Base-by-base conservation (phyloP, 2,113 vertebrate genomes). In the Athene cunicularia region DNA sequence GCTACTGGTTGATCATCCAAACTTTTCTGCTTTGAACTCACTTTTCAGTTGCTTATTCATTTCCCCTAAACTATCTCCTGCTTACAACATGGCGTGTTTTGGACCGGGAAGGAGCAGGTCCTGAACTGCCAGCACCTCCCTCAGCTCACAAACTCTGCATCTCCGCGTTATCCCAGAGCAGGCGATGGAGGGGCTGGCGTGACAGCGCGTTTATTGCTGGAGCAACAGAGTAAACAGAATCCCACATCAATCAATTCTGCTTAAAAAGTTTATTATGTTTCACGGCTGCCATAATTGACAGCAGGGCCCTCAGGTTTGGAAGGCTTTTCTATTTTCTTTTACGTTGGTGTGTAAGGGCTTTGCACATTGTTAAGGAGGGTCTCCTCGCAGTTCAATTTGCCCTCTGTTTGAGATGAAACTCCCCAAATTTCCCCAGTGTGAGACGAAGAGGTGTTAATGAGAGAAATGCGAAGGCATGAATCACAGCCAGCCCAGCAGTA, bases 381-480 rank as follows among this genome's bases (percentile, higher is more conserved):
- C 91, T 82, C 87, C 77, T 80, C 15, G 3, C 7, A 4, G 79
- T 13, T 93, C 90, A 63, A 43, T 90, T 72, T 88, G 60, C 55
- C 50, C 87, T 83, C 74, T 80, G 84, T 70, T 97, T 0, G 1
- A 73, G 89, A 91, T 70, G 81, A 66, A 86, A 75, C 91, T 60
- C 80, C 75, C 90, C 68, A 39, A 41, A 73, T 86, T 66, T 80
- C 72, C 93, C 76, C 7, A 12, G 62, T 47, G 89, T 45, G 93
- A 91, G 81, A 45, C 8, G 1, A n/a, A 56, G 87, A 96, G 95
- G 94, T 93, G 95, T 95, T 94, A 95, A 93, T 83, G 95, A 90
- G 96, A 83, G 90, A 86, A 88, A 94, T 1, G 52, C 24, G 43
- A 18, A 76, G 85, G 81, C 63, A 62, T 50, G 88, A 85, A 85